These are phyloP conservation scores for Tauraco erythrolophus DNA, from an alignment of 2,113 vertebrate species.

Conservation along the genomic window DNA sequence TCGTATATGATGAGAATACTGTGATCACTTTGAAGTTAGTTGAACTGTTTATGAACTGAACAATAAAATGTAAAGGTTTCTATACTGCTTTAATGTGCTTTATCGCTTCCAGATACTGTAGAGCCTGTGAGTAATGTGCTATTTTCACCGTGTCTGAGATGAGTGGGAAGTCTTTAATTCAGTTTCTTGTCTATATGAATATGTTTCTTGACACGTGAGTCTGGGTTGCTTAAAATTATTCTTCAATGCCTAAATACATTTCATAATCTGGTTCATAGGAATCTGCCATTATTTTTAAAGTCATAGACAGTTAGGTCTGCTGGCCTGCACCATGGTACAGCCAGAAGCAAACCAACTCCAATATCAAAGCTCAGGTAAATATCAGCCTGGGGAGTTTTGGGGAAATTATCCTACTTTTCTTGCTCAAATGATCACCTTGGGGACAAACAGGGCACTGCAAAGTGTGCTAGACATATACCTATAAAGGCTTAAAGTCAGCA, in stretches of 20 bases:
- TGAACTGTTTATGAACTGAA: not conserved
- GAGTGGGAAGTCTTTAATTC: not conserved
- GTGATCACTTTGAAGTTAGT: not conserved
- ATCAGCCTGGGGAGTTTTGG: not conserved
- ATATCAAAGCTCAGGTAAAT: not conserved
- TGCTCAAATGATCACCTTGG: not conserved
- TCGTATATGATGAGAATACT: not conserved
- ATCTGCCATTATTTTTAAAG: not conserved
- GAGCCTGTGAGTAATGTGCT: not conserved
- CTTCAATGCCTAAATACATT: not conserved
- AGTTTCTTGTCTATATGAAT: not conserved
- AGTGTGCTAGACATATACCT: not conserved
- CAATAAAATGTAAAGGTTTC: not conserved
- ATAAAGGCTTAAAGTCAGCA: not conserved
- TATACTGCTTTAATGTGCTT: not conserved
- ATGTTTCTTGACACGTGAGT: not conserved
- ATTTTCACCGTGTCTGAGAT: not conserved
- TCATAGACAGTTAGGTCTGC: not conserved
- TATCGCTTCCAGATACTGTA: not conserved
- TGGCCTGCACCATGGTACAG: not conserved
- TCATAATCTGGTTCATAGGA: not conserved
- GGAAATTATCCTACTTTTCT: not conserved
- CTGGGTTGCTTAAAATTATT: not conserved
- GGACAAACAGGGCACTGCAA: not conserved
- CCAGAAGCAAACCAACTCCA: not conserved